A percentile compares a stretch with the other conserved stretches of the same genome.
Evolutionary conservation across 2,888 invertebrate species (phyloP).

Genomic region (Athalia cordata): DNA sequence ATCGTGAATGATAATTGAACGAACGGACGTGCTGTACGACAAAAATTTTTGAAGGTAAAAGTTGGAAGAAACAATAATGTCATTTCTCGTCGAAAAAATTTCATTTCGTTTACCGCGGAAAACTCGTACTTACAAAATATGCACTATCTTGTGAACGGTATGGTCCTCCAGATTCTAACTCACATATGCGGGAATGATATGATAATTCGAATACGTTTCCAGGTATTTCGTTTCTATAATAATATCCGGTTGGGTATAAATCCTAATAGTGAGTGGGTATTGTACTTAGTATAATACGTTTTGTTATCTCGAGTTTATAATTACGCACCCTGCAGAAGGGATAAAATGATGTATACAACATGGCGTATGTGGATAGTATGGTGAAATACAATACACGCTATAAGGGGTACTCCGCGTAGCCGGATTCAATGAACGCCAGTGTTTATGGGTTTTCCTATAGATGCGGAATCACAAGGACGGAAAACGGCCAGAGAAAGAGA

Average conservation of each 20-base stretch:
- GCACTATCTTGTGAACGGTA: no score
- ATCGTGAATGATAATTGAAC: no score
- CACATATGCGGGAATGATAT: no score
- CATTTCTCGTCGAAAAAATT: no score
- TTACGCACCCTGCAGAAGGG: not conserved
- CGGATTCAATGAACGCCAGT: conserved; percentile 37
- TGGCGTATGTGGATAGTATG: not conserved
- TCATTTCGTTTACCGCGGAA: no score
- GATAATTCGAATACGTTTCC: no score
- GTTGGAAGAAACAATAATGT: no score
- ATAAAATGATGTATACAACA: conserved; percentile 3
- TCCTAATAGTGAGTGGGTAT: not conserved
- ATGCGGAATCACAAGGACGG: not conserved
- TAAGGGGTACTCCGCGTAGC: not conserved
- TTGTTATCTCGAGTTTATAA: not conserved
- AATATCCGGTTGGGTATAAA: not conserved
- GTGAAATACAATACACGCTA: not conserved
- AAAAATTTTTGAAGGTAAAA: no score
- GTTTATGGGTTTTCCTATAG: conserved; percentile 40
- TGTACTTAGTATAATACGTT: not conserved
- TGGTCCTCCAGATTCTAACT: no score
- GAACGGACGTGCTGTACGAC: no score
- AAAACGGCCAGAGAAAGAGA: not conserved
- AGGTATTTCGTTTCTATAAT: not conserved
- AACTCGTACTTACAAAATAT: no score